Evolutionary conservation across 2,888 invertebrate genomes (phyloP).

Genomic region (Drosophila mimica): DNA sequence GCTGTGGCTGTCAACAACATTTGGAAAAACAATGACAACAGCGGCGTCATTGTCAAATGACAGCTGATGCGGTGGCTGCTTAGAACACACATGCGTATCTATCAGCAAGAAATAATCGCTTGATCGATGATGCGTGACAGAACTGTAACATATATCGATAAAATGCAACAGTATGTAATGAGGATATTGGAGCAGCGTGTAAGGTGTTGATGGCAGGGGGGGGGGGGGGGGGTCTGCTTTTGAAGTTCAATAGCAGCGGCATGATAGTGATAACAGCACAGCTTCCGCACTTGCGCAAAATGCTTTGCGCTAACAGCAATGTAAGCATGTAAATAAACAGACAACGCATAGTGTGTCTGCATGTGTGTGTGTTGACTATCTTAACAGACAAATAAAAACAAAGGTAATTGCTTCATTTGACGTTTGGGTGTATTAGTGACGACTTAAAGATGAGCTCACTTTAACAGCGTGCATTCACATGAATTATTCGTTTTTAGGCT

Average conservation of each 20-base stretch:
- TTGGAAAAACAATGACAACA: no score
- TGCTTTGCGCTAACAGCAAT: neutral
- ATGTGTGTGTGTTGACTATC: constrained; percentile 4
- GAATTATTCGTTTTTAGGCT: neutral
- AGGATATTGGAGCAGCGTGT: neutral
- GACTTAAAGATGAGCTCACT: constrained; percentile 61
- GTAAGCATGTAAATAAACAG: constrained; percentile 26
- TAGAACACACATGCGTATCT: neutral
- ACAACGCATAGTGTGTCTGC: neutral
- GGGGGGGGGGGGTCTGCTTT: neutral
- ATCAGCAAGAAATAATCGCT: constrained; percentile 11
- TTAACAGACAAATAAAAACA: constrained; percentile 26
- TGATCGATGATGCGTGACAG: constrained; percentile 45
- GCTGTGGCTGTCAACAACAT: no score
- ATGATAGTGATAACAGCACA: constrained; percentile 25
- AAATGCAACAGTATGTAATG: neutral
- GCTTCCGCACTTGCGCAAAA: constrained; percentile 26
- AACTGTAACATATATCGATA: constrained; percentile 21
- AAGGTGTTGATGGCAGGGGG: no score
- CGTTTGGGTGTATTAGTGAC: neutral
- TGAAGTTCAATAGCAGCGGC: constrained; percentile 29
- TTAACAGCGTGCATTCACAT: neutral
- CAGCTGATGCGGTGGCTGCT: no score
- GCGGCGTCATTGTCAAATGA: no score
- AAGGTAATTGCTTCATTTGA: constrained; percentile 24